These are phyloP conservation scores for Oscheius sp. DNA, from an alignment of 2,888 invertebrate genomes.

Conservation along the genomic window DNA sequence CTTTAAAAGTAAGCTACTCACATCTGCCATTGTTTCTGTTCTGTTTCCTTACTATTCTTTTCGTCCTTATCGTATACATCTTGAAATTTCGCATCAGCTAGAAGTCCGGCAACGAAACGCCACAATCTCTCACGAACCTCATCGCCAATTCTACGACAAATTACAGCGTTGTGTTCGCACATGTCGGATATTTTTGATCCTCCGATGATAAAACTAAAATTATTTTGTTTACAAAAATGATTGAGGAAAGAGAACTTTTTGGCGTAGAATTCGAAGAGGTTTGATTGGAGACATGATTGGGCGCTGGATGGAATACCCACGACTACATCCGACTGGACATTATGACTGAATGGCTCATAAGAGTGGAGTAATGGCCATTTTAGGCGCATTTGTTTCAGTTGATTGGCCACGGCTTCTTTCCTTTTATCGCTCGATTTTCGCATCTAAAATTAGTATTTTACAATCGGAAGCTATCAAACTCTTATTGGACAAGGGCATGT, in stretches of 20 bases:
- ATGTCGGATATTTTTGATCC: slow-evolving; percentile 5
- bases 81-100: background rate
- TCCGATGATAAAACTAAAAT: slow-evolving; percentile 10
- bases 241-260: background rate
- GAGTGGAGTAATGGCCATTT: background rate
- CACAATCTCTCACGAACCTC: slow-evolving; percentile 5
- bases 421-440: background rate
- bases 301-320: background rate
- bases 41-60: background rate
- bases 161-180: slow-evolving; percentile 17
- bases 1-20: background rate
- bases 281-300: background rate
- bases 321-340: background rate
- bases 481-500: no score
- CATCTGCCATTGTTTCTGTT: slow-evolving; percentile 6
- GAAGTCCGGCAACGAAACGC: slow-evolving; percentile 5
- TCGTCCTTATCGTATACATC: slow-evolving; percentile 3
- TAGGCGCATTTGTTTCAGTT: background rate
- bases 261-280: background rate
- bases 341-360: slow-evolving; percentile 6
- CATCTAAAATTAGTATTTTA: background rate
- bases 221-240: background rate
- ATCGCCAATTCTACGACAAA: background rate
- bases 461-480: background rate
- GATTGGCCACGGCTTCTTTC: background rate